Evolutionary conservation across 2,113 vertebrate species (phyloP).

Genomic region (Piprites chloris): DNA sequence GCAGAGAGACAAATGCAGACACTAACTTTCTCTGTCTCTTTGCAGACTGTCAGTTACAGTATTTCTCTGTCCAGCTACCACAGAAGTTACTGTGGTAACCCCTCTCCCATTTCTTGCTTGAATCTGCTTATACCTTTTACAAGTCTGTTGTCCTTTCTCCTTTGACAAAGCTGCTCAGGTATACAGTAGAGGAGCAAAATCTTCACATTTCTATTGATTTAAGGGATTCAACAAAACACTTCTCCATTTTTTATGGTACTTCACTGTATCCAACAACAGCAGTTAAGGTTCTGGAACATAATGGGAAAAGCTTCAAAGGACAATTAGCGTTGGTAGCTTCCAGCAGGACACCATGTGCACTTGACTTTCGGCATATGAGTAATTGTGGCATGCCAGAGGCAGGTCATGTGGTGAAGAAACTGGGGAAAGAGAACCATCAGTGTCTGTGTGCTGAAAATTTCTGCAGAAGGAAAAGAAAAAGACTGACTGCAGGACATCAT

Average conservation of each 20-base stretch:
- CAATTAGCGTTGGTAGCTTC: not conserved
- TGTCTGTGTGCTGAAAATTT: not conserved
- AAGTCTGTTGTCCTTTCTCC: not conserved
- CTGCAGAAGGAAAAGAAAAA: not conserved
- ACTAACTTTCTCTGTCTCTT: not conserved
- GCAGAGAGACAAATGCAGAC: not conserved
- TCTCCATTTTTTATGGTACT: not conserved
- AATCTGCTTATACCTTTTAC: not conserved
- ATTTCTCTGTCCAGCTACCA: not conserved
- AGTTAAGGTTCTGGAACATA: not conserved
- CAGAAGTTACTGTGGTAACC: not conserved
- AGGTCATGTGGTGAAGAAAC: not conserved
- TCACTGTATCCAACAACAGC: not conserved
- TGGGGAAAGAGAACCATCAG: not conserved
- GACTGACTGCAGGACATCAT: not conserved
- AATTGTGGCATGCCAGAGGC: not conserved
- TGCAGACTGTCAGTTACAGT: not conserved
- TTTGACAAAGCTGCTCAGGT: not conserved
- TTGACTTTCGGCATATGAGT: not conserved
- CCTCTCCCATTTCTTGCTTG: not conserved
- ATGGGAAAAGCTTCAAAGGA: not conserved
- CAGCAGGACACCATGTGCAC: rapidly evolving
- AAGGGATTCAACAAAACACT: not conserved
- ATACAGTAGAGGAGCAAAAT: not conserved
- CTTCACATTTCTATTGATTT: not conserved